Percentiles rank a stretch among this genome's conserved stretches.
Conservation (phyloP, 2,888 invertebrate genomes). For the Meganola albula region DNA sequence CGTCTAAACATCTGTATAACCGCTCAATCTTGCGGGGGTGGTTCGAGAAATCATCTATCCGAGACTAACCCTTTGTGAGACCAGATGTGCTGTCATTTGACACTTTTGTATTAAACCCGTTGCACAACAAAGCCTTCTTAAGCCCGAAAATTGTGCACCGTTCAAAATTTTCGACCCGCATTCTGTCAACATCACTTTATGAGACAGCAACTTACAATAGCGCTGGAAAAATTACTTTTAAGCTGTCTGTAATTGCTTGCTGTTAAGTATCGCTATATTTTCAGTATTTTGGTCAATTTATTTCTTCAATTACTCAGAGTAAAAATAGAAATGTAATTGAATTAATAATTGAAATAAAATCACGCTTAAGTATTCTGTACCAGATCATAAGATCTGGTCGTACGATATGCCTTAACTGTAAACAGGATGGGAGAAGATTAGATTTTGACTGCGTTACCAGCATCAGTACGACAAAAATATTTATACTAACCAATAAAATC, state of each 20-base stretch:
- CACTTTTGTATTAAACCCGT: conserved; percentile 77
- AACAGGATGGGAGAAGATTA: too few species aligned
- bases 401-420: too few species aligned
- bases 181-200: conserved; percentile 61
- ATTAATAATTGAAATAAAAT: too few species aligned
- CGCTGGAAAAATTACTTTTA: conserved; percentile 21
- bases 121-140: conserved; percentile 76
- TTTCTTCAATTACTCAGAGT: too few species aligned
- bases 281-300: too few species aligned
- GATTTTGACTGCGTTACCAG: too few species aligned
- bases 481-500: conserved; percentile 11
- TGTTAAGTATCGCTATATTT: conserved; percentile 7
- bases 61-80: conserved; percentile 71
- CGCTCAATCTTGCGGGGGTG: conserved; percentile 73
- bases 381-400: too few species aligned
- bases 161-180: conserved; percentile 70
- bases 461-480: conserved; percentile 5
- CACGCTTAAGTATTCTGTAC: too few species aligned
- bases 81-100: conserved; percentile 78
- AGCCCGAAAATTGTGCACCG: conserved; percentile 74
- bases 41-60: conserved; percentile 76
- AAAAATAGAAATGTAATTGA: too few species aligned
- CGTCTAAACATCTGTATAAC: conserved; percentile 69
- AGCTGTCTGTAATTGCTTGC: conserved; percentile 6
- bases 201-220: conserved; percentile 32